Conservation (phyloP, 2,797 vertebrate species). For the Lutra lutra region DNA sequence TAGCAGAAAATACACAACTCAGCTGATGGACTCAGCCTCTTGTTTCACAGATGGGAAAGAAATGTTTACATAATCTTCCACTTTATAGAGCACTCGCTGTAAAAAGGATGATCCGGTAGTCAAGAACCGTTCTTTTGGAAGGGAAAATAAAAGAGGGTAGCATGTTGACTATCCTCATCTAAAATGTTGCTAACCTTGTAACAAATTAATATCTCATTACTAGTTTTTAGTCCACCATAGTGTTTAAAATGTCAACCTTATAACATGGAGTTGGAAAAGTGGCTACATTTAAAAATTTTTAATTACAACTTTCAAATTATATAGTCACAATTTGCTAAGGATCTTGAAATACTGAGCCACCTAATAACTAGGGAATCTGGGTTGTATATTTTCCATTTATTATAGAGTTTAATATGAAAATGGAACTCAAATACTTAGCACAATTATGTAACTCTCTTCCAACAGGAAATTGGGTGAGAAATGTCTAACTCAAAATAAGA, state of each 20-base stretch:
- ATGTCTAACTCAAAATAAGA: not conserved
- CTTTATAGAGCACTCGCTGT: not conserved
- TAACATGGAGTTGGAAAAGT: not conserved
- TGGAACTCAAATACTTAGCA: not conserved
- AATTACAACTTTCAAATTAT: not conserved
- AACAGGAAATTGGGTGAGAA: not conserved
- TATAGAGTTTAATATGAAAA: not conserved
- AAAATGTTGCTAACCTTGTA: not conserved
- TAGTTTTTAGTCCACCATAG: not conserved
- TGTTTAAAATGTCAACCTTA: not conserved
- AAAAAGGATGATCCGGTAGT: not conserved
- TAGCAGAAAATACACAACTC: not conserved
- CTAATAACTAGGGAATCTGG: not conserved
- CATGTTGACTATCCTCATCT: not conserved
- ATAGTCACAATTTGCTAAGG: not conserved
- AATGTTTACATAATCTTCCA: not conserved
- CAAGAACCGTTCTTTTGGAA: not conserved
- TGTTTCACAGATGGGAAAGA: not conserved
- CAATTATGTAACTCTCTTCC: not conserved
- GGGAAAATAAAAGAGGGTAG: not conserved
- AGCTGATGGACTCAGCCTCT: not conserved
- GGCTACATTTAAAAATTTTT: not conserved
- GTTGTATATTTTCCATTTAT: not conserved
- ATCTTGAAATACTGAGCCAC: not conserved
- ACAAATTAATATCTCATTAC: not conserved